These are phyloP conservation scores for Calameuta filiformis DNA, from an alignment of 2,888 invertebrate species.

Conservation along the genomic window DNA sequence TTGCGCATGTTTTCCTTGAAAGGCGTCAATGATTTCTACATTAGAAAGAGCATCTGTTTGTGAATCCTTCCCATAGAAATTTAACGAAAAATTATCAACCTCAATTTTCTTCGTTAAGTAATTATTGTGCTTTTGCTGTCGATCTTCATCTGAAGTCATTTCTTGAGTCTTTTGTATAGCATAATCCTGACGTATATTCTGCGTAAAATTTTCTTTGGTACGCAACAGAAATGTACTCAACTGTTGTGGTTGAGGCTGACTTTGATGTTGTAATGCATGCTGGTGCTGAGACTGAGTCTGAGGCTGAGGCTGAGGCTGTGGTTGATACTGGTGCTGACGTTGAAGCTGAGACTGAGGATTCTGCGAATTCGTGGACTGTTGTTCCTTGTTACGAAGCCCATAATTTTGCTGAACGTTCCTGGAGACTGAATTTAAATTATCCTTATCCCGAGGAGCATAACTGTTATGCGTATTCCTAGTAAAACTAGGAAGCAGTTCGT, in stretches of 20 bases:
- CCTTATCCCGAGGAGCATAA: conserved; percentile 2
- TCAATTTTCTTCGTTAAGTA: conserved; percentile 18
- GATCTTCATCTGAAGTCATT: conserved; percentile 9
- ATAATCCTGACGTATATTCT: conserved; percentile 16
- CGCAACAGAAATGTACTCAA: background rate
- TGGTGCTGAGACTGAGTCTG: background rate
- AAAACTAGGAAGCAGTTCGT: background rate
- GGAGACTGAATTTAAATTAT: background rate
- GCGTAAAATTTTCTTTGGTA: conserved; percentile 9
- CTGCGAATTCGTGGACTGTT: background rate
- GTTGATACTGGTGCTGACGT: background rate
- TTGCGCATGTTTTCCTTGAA: conserved; percentile 24
- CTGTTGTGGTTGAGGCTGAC: background rate
- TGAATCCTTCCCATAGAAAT: background rate
- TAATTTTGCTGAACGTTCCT: background rate
- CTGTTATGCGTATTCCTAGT: background rate
- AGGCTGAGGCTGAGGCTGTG: background rate
- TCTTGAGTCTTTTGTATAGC: conserved; percentile 11
- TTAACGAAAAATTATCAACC: conserved; percentile 12
- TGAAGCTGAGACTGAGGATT: background rate
- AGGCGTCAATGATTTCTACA: background rate
- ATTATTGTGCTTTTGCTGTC: conserved; percentile 13
- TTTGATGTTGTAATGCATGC: background rate
- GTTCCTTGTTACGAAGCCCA: background rate
- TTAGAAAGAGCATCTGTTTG: conserved; percentile 11